Evolutionary conservation across 1,140 invertebrate genomes (phyloP).

Genomic region (Periplaneta americana): DNA sequence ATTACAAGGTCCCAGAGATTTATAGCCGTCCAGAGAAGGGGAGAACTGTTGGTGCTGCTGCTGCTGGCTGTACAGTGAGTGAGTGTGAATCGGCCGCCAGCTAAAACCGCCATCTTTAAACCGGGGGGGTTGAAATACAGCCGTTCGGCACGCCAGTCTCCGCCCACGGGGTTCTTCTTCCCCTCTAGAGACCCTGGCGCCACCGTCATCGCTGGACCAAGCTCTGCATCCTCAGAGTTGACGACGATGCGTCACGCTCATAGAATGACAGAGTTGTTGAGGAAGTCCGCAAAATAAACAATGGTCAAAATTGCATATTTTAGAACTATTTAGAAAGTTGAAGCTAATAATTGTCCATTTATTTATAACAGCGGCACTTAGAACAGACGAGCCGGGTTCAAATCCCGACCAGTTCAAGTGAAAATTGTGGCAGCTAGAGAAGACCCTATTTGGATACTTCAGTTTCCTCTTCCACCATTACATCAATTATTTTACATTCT

Average conservation of each 20-base stretch:
- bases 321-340: too few species aligned
- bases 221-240: neutral
- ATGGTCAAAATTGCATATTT: too few species aligned
- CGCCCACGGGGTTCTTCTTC: neutral
- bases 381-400: too few species aligned
- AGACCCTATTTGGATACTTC: too few species aligned
- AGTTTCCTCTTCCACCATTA: too few species aligned
- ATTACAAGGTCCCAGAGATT: conserved; percentile 21
- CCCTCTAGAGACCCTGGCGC: neutral
- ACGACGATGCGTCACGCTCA: neutral
- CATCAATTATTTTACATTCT: too few species aligned
- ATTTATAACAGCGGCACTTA: too few species aligned
- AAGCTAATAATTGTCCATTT: too few species aligned
- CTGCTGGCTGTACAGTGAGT: neutral
- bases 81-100: conserved; percentile 16
- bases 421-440: too few species aligned
- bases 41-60: neutral
- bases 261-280: too few species aligned
- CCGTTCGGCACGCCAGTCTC: conserved; percentile 17
- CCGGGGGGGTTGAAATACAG: conserved; percentile 18
- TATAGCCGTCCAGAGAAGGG: conserved; percentile 5
- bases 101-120: conserved; percentile 13
- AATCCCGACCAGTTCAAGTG: too few species aligned
- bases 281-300: too few species aligned
- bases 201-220: neutral